These are phyloP conservation scores for Eulemur rubriventer DNA, from an alignment of 2,797 vertebrate species.

Conservation along the genomic window DNA sequence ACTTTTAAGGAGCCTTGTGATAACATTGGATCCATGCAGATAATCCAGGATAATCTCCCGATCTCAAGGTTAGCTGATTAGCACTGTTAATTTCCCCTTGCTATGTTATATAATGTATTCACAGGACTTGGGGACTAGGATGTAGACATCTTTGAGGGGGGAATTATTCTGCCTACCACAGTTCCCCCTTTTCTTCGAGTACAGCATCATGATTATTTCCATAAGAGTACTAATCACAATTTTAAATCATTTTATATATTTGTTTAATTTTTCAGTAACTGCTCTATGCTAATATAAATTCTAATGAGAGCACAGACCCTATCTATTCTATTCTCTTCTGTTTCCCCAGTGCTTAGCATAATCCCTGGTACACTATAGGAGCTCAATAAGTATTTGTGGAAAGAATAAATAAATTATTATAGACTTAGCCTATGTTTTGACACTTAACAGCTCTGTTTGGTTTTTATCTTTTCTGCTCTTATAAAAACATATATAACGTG, in stretches of 20 bases:
- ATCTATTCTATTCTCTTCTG: neutral
- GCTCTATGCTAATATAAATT: neutral
- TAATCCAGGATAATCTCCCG: neutral
- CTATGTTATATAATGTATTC: neutral
- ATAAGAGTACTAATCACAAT: neutral
- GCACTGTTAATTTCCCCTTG: neutral
- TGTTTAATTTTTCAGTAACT: neutral
- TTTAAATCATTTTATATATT: neutral
- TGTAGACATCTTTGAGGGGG: neutral
- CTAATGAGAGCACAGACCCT: neutral
- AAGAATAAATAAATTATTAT: neutral
- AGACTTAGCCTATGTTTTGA: slow-evolving; percentile 27
- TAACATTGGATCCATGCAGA: neutral
- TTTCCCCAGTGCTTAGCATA: neutral
- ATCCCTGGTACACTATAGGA: neutral
- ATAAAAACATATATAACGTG: neutral
- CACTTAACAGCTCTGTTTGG: neutral
- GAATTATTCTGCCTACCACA: neutral
- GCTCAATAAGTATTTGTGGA: neutral
- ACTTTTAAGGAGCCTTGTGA: neutral
- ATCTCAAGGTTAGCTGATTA: neutral
- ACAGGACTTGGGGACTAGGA: neutral
- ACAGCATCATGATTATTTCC: neutral
- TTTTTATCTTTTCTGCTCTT: slow-evolving; percentile 27
- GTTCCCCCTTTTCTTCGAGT: neutral